Evolutionary conservation across 2,797 vertebrate genomes (phyloP), one percentile per base, ranked within the genome.

Genomic region (Pseudochromis fuscus): DNA sequence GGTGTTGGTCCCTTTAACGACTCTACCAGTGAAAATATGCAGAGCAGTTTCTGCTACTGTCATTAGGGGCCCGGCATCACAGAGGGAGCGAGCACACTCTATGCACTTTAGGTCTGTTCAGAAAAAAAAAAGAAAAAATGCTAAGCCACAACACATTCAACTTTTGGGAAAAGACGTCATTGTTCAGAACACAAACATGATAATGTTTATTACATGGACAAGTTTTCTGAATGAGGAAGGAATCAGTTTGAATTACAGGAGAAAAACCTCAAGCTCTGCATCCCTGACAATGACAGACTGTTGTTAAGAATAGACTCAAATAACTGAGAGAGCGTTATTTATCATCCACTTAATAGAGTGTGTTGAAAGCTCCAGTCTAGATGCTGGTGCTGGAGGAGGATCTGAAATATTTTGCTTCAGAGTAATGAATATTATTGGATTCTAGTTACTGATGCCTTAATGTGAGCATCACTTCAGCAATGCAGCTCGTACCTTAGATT

Each of bases 1-100:
- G 56, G 13, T 68, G 63, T 72, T 66, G 82, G 77, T 85, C 74
- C 40, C 7, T 65, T 73, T 93, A 91, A 94, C 87, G 89, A 83
- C 56, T 94, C 71, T 81, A 88, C 64, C 93, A 93, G 93, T 81
- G 67, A 82, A 94, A 92, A 82, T 89, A 93, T 94, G 92, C 84
- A 87, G 75, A 84, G 44, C 42, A 74, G 75, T 82, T 83, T 93
- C 94, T 95, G 94, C 70, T 94, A 75, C 78, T 87, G 75, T 92
- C 92, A 86, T 95, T 93, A 94, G 86, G 92, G 91, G 90, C 85
- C 92, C 83, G 2, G 40, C 63, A 72, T 77, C 75, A 58, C 60
- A 51, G 52, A 84, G 87, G 84, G 78, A 67, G 64, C 80, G 50
- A 81, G 38, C 2, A 62, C 60, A 23, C 50, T 45, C 42, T 28